A percentile compares a stretch with the other conserved stretches of the same genome.
phyloP scores from a whole-genome alignment of 1,140 invertebrate species.

The Drosophila fuyamai region DNA sequence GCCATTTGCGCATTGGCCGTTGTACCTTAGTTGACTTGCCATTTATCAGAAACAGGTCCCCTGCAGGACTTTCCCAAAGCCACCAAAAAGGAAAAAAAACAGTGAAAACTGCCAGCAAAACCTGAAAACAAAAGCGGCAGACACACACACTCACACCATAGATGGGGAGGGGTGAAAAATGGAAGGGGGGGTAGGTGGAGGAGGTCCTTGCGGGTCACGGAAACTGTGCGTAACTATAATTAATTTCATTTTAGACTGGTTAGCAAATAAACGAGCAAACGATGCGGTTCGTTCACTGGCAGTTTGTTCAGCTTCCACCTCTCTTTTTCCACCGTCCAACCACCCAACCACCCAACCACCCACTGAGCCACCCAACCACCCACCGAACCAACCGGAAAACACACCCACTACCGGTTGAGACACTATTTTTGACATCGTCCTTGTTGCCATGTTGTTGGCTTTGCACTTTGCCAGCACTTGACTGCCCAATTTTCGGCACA shows the following conservation, averaged over 20 bases:
- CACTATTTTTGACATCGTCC: constrained; percentile 42
- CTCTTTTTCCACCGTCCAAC: too few relatives aligned
- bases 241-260: constrained; percentile 83
- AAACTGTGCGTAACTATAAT: constrained; percentile 81
- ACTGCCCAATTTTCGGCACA: constrained; percentile 17
- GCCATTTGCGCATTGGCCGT: background rate
- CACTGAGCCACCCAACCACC: background rate
- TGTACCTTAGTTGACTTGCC: constrained; percentile 15
- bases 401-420: constrained; percentile 6
- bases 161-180: background rate
- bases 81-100: background rate
- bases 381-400: constrained; percentile 1
- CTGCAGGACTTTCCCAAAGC: constrained; percentile 2
- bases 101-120: background rate
- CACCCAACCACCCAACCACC: background rate
- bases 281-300: constrained; percentile 66
- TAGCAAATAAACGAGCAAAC: constrained; percentile 82
- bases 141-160: background rate
- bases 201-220: constrained; percentile 33
- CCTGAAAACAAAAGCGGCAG: background rate
- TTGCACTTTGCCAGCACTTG: constrained; percentile 43
- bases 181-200: background rate
- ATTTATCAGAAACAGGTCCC: constrained; percentile 30
- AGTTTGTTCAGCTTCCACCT: constrained; percentile 19
- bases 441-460: constrained; percentile 31